These are phyloP conservation scores for Oscheius myriophilus DNA, from an alignment of 2,888 invertebrate species.

Conservation along the genomic window DNA sequence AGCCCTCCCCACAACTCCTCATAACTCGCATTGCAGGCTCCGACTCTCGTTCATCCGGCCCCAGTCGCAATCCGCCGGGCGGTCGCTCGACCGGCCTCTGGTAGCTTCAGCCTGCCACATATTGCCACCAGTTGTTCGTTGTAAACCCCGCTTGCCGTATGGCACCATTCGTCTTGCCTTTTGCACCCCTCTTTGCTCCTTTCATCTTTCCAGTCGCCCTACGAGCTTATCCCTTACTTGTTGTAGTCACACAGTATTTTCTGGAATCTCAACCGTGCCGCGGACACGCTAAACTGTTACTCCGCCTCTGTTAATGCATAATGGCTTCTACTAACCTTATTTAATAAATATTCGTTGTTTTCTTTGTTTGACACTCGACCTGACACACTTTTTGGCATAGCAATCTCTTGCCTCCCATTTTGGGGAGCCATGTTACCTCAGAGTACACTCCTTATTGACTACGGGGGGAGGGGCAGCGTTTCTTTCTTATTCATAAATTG, in stretches of 20 bases:
- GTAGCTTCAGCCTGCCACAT: constrained; percentile 32
- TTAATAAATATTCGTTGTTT: neutral
- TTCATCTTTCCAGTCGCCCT: constrained; percentile 10
- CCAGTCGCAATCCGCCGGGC: constrained; percentile 52
- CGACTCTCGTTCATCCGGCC: constrained; percentile 13
- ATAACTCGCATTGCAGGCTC: constrained; percentile 6
- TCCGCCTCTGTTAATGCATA: constrained; percentile 1
- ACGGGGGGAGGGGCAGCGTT: no score
- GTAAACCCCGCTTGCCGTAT: constrained; percentile 3
- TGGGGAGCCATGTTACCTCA: no score
- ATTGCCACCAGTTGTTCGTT: constrained; percentile 18
- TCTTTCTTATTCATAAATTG: no score
- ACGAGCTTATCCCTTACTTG: constrained; percentile 12
- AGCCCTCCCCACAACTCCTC: no score
- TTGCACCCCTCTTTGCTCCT: neutral
- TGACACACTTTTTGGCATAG: no score
- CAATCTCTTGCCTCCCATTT: no score
- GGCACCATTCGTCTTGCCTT: no score
- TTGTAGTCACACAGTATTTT: constrained; percentile 18
- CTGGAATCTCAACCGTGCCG: constrained; percentile 22
- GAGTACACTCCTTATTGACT: no score
- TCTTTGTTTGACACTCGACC: neutral
- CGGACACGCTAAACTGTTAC: constrained; percentile 3
- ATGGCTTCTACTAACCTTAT: neutral
- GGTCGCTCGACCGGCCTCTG: constrained; percentile 54